A percentile compares a stretch with the other conserved stretches of the same genome.
These are phyloP conservation scores for Leptinotarsa juncta DNA, from an alignment of 2,888 invertebrate species.

Conservation along the genomic window DNA sequence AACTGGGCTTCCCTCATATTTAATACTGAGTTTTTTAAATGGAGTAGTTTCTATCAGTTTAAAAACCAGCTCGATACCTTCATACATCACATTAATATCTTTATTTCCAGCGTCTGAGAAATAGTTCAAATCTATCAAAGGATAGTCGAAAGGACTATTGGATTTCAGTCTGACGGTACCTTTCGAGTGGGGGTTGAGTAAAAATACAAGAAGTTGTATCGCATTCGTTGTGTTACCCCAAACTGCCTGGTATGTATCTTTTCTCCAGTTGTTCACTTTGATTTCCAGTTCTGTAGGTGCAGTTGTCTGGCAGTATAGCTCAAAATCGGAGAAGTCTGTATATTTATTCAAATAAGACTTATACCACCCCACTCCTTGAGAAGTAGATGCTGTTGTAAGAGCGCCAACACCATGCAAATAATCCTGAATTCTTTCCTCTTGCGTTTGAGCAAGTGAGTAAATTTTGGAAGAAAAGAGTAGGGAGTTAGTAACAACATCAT, in stretches of 20 bases:
- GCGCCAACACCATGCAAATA: constrained; percentile 43
- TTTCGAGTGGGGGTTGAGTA: constrained; percentile 62
- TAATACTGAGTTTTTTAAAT: constrained; percentile 67
- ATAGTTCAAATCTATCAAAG: constrained; percentile 76
- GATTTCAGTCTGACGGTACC: constrained; percentile 70
- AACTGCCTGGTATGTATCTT: constrained; percentile 60
- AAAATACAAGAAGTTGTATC: constrained; percentile 39
- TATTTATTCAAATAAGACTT: not conserved
- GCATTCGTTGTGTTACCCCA: constrained; percentile 54
- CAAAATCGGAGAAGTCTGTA: constrained; percentile 18
- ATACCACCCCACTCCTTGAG: constrained; percentile 25
- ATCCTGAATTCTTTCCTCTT: constrained; percentile 69
- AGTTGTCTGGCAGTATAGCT: constrained; percentile 13
- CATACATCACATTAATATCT: constrained; percentile 69
- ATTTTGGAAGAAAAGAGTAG: constrained; percentile 77
- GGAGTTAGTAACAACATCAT: constrained; percentile 78
- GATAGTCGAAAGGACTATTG: constrained; percentile 57
- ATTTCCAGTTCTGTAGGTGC: not conserved
- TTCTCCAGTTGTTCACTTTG: constrained; percentile 35
- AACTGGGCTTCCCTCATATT: constrained; percentile 43
- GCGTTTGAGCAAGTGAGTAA: constrained; percentile 67
- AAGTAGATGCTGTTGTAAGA: constrained; percentile 6
- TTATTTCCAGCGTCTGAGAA: constrained; percentile 65
- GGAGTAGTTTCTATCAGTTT: constrained; percentile 66
- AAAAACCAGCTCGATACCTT: constrained; percentile 65